A percentile compares a stretch with the other conserved stretches of the same genome.
Evolutionary conservation across 2,113 vertebrate species (phyloP).

Genomic region (Tursiops truncatus): DNA sequence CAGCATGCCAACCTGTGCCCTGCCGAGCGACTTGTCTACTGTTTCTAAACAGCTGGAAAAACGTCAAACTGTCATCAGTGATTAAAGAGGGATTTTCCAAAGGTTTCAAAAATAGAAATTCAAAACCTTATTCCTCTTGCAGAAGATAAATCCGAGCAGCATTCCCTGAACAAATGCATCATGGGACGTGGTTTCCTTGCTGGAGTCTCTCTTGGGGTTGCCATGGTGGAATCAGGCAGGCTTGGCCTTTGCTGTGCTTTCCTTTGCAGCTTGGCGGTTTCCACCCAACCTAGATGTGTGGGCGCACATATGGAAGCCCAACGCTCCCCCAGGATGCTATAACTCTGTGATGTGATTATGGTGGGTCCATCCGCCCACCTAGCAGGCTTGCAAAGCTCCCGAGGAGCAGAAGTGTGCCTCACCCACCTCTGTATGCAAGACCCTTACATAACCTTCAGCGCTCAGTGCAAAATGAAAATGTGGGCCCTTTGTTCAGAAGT

Average conservation of each 20-base stretch:
- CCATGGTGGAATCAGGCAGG: neutral
- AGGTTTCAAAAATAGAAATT: conserved; percentile 76
- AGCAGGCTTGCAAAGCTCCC: neutral
- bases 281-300: neutral
- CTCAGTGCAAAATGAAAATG: accelerated
- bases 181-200: neutral
- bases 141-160: conserved; percentile 28
- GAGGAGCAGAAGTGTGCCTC: accelerated
- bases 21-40: conserved; percentile 80
- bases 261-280: neutral
- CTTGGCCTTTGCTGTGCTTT: neutral
- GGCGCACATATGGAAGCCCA: neutral
- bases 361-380: accelerated
- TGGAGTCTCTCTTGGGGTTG: neutral
- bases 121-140: conserved; percentile 54
- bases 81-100: conserved; percentile 87
- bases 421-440: neutral
- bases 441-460: neutral
- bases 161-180: neutral
- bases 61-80: conserved; percentile 86
- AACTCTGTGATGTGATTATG: accelerated
- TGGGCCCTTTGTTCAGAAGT: neutral
- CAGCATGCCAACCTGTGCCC: conserved; percentile 83
- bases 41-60: conserved; percentile 83
- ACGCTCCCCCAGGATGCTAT: accelerated